Evolutionary conservation across 1,140 invertebrate genomes (phyloP), one percentile per base, ranked within the genome.

Genomic region (Apocrypta bakeri): DNA sequence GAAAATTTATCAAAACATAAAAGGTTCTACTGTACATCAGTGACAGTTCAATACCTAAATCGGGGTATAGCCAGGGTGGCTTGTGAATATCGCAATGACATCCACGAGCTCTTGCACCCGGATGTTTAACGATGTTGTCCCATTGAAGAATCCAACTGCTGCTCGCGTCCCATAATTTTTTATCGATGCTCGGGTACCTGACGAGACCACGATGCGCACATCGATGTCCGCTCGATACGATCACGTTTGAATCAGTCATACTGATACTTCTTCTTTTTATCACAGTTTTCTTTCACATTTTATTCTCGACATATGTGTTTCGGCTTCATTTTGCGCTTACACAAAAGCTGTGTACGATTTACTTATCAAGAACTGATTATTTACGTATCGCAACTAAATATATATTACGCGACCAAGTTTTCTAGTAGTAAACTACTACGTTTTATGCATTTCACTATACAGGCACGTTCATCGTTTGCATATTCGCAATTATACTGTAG

Each of bases 51-150:
- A n/a, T 83, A 92, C 91, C 91, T 92, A 91, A 85, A 85, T 90
- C 79, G 14, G 89, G 90, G 66, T 91, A 90, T 17, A 91, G 83
- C 91, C 90, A 90, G 9, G 90, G 90, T 21, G 91, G 90, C 83
- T 90, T 91, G 80, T 92, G 92, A 72, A 92, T 85, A 73, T 93
- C 92, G 81, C 92, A 92, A 66, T 90, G 88, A 81, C 91, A 92
- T 40, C 92, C 91, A 79, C 92, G 88, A n/a, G 89, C 88, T 29
- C 91, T 87, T 3, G 92, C 92, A 40, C 92, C 91, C 6, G 90
- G 92, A 87, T 92, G 91, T 81, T 92, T 93, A 3, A 94, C 90
- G 83, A 94, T 93, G 84, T 93, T 93, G 87, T 93, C 93, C 89
- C 93, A 94, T 48, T 93, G 89, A 9, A 93, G 87, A 68, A 94